Base-by-base conservation (phyloP, 2,113 vertebrate species). In the Pelecanus crispus region DNA sequence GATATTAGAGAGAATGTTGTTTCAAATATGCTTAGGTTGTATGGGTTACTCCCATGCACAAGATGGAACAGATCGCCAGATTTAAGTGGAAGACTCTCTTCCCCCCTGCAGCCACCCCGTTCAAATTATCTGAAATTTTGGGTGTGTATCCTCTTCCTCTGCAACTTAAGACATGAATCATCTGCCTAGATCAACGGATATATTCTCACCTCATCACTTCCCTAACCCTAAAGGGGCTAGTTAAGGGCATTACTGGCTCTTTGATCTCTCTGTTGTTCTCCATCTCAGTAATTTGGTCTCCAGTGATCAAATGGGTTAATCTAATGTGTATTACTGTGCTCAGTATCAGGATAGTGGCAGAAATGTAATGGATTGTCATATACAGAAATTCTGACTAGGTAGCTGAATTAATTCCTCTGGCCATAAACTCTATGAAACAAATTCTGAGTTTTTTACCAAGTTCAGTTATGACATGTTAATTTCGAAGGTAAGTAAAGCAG, bases 141-240 rank as follows among this genome's bases (percentile, higher is more conserved):
- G 81, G 81, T 89, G 94, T 92, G 78, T 85, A 75, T 65, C 66
- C 25, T 95, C 58, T 94, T 92, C 86, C 87, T 56, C 49, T 87
- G 94, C 90, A 88, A 89, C 61, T 91, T 82, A 78, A 91, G 95
- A 85, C 84, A 34, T 95, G 94, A 96, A 87, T 96, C 92, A 91
- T 73, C 78, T 65, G 58, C 87, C 71, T 81, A 56, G 77, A 85
- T 91, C 70, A 78, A 81, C 24, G 19, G 73, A 65, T 86, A 40
- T 79, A 6, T 91, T 95, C 93, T 81, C 90, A 90, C 71, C 77
- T 94, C 13, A 0, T 86, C 88, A n/a, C 78, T 96, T 95, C 92
- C 86, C 80, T 74, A 50, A 81, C 87, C 87, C 81, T 68, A 36
- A 91, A 94, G 84, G 90, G 74, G 25, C 70, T 84, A 34, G 86